These are phyloP conservation scores for Drosophila gunungcola DNA, from an alignment of 1,140 invertebrate species.

Conservation along the genomic window DNA sequence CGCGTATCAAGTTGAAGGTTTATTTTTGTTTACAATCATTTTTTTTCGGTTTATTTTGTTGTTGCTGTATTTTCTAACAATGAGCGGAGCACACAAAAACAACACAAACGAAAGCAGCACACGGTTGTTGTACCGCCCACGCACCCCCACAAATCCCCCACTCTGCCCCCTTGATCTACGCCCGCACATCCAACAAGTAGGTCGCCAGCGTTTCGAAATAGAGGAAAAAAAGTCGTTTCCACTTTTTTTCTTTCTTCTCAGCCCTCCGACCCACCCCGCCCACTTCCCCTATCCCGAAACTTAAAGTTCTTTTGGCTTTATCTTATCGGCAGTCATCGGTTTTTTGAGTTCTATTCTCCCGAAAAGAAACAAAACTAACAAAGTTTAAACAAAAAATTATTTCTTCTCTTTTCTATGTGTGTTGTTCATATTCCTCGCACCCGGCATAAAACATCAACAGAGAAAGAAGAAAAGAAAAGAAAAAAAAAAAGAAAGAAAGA, in stretches of 20 bases:
- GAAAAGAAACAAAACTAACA: slow-evolving; percentile 10
- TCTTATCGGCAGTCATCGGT: slow-evolving; percentile 70
- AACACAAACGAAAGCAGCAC: slow-evolving; percentile 42
- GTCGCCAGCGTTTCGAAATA: slow-evolving; percentile 77
- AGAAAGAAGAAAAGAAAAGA: not conserved
- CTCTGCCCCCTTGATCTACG: slow-evolving; percentile 7
- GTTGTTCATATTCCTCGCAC: slow-evolving; percentile 51
- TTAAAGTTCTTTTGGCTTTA: slow-evolving; percentile 48
- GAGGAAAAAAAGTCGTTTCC: slow-evolving; percentile 36
- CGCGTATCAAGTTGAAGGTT: slow-evolving; percentile 84
- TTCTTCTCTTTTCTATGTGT: slow-evolving; percentile 31
- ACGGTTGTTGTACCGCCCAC: slow-evolving; percentile 24
- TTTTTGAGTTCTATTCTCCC: slow-evolving; percentile 53
- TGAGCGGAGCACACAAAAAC: slow-evolving; percentile 39
- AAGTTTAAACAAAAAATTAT: slow-evolving; percentile 54
- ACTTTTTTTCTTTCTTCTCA: slow-evolving; percentile 1
- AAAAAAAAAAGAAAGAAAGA: not conserved
- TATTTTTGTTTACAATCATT: slow-evolving; percentile 84
- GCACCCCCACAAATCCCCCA: not conserved
- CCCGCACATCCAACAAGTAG: slow-evolving; percentile 76
- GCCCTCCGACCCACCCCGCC: not conserved
- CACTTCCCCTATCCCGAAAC: not conserved
- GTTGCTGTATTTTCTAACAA: slow-evolving; percentile 45
- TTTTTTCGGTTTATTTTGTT: slow-evolving; percentile 28
- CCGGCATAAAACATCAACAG: slow-evolving; percentile 57